phyloP scores from a whole-genome alignment of 2,797 vertebrate genomes.

The Rhynchotus rufescens region DNA sequence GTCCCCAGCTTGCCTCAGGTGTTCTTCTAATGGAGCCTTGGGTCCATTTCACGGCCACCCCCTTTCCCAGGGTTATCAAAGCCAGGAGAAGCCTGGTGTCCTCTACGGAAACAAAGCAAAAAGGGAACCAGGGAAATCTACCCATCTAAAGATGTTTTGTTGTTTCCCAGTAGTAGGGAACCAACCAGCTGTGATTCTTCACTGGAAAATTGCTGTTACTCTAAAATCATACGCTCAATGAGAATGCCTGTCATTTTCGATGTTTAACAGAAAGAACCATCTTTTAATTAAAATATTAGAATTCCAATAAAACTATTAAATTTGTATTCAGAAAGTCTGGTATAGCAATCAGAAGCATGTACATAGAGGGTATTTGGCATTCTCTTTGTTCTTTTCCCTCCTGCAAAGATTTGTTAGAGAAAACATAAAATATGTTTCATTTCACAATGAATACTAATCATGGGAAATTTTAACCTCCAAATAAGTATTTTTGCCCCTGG shows the following conservation, averaged over 20 bases:
- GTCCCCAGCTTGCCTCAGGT: slow-evolving; percentile 17
- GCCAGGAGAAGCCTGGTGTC: neutral
- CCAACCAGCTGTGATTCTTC: too few species aligned
- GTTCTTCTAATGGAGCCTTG: neutral
- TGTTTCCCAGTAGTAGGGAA: too few species aligned
- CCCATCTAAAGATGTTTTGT: too few species aligned
- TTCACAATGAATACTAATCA: neutral
- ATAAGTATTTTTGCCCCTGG: neutral
- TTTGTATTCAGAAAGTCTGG: neutral
- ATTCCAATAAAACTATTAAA: neutral
- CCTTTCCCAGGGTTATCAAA: neutral
- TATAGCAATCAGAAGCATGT: neutral
- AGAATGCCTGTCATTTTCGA: neutral
- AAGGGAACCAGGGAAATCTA: neutral
- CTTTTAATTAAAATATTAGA: neutral
- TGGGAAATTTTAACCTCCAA: neutral
- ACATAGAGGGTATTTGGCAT: neutral
- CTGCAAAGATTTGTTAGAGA: neutral
- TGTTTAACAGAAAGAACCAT: neutral
- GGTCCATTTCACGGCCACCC: neutral
- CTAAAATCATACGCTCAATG: neutral
- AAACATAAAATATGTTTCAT: neutral
- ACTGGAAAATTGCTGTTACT: too few species aligned
- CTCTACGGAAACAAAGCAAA: neutral
- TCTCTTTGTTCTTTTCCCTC: fast-evolving